These are phyloP conservation scores for Auanema freiburgensis DNA, from an alignment of 2,888 invertebrate species.

Conservation along the genomic window DNA sequence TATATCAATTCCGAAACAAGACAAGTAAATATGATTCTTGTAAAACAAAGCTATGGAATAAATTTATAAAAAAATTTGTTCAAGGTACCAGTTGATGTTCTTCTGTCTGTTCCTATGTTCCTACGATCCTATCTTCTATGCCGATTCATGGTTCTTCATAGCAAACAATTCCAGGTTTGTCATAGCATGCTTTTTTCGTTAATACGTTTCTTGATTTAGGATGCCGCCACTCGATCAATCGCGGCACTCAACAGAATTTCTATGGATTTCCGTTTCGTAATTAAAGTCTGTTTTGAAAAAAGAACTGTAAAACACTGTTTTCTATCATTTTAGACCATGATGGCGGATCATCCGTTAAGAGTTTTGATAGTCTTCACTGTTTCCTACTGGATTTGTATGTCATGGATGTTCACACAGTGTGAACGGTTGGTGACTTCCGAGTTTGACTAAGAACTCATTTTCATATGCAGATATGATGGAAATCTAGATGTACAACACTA, in stretches of 20 bases:
- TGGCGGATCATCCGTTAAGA: conserved; percentile 99
- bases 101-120: conserved; percentile 98
- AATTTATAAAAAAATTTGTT: not conserved
- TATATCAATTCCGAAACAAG: conserved; percentile 51
- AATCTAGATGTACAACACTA: conserved; percentile 55
- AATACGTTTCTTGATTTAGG: conserved; percentile 71
- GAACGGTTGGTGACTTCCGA: conserved; percentile 78
- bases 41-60: not conserved
- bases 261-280: conserved; percentile 89
- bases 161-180: conserved; percentile 81
- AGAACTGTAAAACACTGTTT: too few relatives aligned
- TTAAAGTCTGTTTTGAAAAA: conserved; percentile 71
- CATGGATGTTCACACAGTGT: conserved; percentile 94
- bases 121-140: conserved; percentile 97
- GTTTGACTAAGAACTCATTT: not conserved
- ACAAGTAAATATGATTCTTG: conserved; percentile 41
- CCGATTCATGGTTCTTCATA: conserved; percentile 98
- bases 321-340: conserved; percentile 74
- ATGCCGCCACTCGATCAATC: conserved; percentile 85
- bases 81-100: conserved; percentile 89
- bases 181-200: not conserved
- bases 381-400: conserved; percentile 99
- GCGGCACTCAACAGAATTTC: conserved; percentile 74
- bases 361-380: conserved; percentile 94
- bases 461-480: conserved; percentile 52